Percentiles rank a stretch among this genome's conserved stretches.
Evolutionary conservation across 2,888 invertebrate species (phyloP).

Genomic region (Tipula helvola): DNA sequence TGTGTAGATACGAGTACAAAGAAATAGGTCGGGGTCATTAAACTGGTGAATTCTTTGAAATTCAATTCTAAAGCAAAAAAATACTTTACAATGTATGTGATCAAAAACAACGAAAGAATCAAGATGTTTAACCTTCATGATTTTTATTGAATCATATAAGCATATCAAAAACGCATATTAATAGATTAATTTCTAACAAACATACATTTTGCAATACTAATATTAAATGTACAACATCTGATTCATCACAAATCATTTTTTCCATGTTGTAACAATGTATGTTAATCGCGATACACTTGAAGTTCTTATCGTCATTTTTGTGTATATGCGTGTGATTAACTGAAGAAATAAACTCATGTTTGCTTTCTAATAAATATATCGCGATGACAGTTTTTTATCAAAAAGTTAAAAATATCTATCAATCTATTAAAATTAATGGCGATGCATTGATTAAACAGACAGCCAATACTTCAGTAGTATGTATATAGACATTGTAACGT

Average conservation of each 20-base stretch:
- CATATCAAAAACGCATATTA: neutral
- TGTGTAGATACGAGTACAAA: neutral
- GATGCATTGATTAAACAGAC: neutral
- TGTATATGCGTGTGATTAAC: neutral
- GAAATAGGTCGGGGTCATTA: neutral
- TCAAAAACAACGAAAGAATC: neutral
- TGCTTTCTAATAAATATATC: neutral
- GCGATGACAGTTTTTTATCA: neutral
- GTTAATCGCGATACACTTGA: neutral
- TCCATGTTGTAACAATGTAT: neutral
- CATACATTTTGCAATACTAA: neutral
- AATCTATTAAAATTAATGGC: conserved; percentile 1
- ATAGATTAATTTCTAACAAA: neutral
- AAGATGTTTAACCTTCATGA: neutral
- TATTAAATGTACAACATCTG: neutral
- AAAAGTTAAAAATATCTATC: neutral
- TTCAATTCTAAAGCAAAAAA: neutral
- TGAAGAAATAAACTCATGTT: neutral
- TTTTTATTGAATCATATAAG: neutral
- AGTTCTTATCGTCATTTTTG: neutral
- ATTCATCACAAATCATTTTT: neutral
- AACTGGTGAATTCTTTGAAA: neutral
- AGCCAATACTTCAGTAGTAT: neutral
- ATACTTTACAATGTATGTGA: neutral
- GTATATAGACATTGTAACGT: neutral